Conservation (phyloP, 2,797 vertebrate genomes). For the Lemur catta region DNA sequence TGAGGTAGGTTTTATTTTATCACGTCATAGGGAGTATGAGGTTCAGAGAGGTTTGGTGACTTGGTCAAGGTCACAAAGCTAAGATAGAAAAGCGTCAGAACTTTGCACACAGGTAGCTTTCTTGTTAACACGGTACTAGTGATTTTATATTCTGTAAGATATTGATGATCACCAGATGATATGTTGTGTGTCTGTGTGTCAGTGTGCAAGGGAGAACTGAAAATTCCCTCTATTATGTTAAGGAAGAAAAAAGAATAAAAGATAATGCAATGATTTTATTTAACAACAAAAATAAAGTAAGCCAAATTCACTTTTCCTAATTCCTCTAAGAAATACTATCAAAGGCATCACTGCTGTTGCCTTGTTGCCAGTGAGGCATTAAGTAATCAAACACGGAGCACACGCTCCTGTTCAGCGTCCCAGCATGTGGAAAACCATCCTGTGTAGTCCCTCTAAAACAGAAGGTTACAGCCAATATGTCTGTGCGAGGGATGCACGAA, state of each 20-base stretch:
- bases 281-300: background rate
- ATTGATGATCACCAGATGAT: background rate
- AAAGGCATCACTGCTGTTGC: background rate
- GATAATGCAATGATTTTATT: background rate
- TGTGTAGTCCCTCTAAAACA: conserved; percentile 66
- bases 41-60: background rate
- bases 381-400: conserved; percentile 41
- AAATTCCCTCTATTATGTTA: background rate
- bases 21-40: background rate
- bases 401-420: background rate
- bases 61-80: background rate
- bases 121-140: background rate
- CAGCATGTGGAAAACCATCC: conserved; percentile 29
- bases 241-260: background rate
- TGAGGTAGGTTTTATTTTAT: background rate
- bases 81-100: background rate
- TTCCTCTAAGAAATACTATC: conserved; percentile 14
- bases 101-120: background rate
- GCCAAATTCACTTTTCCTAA: background rate
- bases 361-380: background rate
- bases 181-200: background rate
- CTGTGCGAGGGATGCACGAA: conserved; percentile 70
- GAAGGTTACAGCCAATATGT: conserved; percentile 69
- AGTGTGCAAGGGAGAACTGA: background rate
- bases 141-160: background rate